A percentile compares a stretch with the other conserved stretches of the same genome.
phyloP scores from a whole-genome alignment of 2,888 invertebrate species.

The Sinopyrophorus schimmeli region DNA sequence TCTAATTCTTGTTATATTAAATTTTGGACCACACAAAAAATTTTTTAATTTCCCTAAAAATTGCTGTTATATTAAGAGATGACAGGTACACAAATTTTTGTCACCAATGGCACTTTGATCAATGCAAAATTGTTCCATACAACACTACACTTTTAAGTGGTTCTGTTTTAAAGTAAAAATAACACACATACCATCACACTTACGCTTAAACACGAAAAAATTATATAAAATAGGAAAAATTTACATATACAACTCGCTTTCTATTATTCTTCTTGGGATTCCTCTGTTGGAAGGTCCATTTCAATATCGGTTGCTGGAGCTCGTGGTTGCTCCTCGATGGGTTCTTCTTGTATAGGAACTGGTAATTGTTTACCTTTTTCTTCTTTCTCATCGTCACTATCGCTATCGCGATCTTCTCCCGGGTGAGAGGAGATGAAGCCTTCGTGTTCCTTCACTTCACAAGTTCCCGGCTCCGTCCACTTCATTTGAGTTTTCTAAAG shows the following conservation, averaged over 20 bases:
- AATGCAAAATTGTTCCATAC: no score
- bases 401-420: constrained; percentile 65
- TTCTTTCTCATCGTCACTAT: constrained; percentile 65
- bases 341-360: constrained; percentile 53
- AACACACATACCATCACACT: constrained; percentile 11
- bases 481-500: constrained; percentile 56
- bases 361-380: constrained; percentile 44
- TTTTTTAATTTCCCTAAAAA: constrained; percentile 29
- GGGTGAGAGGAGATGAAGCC: constrained; percentile 68
- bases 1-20: constrained; percentile 12
- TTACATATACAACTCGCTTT: constrained; percentile 21
- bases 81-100: constrained; percentile 39
- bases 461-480: constrained; percentile 67
- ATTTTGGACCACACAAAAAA: constrained; percentile 30
- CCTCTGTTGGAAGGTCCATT: constrained; percentile 7
- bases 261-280: constrained; percentile 23
- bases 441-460: constrained; percentile 59
- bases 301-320: constrained; percentile 12
- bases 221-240: constrained; percentile 13
- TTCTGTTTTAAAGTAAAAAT: constrained; percentile 26
- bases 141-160: no score
- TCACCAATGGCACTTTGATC: constrained; percentile 36
- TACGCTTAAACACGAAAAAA: no score
- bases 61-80: constrained; percentile 30
- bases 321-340: constrained; percentile 38